Evolutionary conservation across 2,113 vertebrate species (phyloP), one percentile per base, ranked within the genome.

Genomic region (Hiodon alosoides): DNA sequence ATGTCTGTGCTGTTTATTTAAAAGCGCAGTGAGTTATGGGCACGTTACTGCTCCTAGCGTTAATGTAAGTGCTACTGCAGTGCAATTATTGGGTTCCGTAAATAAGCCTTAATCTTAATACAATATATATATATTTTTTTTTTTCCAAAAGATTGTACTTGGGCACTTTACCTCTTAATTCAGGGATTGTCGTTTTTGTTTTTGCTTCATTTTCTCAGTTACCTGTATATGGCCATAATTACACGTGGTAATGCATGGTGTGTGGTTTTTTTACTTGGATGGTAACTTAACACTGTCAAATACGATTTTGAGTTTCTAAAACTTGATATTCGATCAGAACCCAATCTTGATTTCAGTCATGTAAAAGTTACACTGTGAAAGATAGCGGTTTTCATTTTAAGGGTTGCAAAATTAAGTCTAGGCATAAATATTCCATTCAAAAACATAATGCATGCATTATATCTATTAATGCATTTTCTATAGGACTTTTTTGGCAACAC

Each of bases 141-240:
- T 85, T 16, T 71, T 57, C 10, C 17, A 69, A 78, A 75, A 78
- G 60, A 47, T 68, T 82, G 76, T 73, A 69, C 58, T 61, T 74
- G 85, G 89, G 85, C 86, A 89, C 89, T 92, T 92, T 90, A 92
- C 79, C 76, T 83, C 87, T 69, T 78, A 83, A 85, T 89, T 90
- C 88, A 90, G 91, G 90, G 87, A 90, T 52, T 67, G 48, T 77
- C 31, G 31, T 31, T 31, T 2, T 52, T 72, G 69, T 71, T 76
- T 11, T 76, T 47, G 46, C 10, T 5, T 13, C 57, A 31, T 64
- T 77, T 77, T 60, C 54, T 73, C 47, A 55, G 75, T 68, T 71
- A 71, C 72, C 75, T 80, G 10, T 58, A 51, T 68, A 6, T 71
- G 64, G 65, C 51, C 69, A 14, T 5, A 66, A 75, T 79, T 74